Evolutionary conservation across 2,797 vertebrate genomes (phyloP), one percentile per base, ranked within the genome.

Genomic region (Cossypha heuglini): DNA sequence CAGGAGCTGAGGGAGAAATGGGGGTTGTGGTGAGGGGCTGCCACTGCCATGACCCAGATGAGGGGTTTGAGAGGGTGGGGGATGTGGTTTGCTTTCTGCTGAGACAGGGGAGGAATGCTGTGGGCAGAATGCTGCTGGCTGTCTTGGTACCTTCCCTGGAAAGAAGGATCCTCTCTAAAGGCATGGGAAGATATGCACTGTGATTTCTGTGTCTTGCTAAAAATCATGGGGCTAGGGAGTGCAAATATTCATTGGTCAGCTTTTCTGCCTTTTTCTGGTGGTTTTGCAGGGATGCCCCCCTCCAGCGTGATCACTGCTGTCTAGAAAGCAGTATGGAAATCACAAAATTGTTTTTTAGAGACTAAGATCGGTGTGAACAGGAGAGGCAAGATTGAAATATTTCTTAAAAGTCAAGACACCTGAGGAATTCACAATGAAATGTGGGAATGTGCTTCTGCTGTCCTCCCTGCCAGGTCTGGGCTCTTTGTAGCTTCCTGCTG

Each of bases 1-100:
- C 92, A 94, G 79, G 74, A 94, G 90, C 84, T 20, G 59, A 62
- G 5, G 25, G 92, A 90, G 76, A 82, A 89, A 58, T n/a, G 68
- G 49, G 82, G 82, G n/a, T 59, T 66, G 51, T 1, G 25, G 54
- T 3, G 31, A 78, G 90, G 90, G 93, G 75, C 77, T 94, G 92
- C 90, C 45, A 31, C 57, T 9, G 12, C 57, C 69, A 25, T 93
- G 94, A 92, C 96, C 95, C 95, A 96, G 85, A 94, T 95, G 77
- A 94, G 71, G 78, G 80, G 18, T 54, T 89, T 69, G 86, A 78
- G 87, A 80, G 77, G 68, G 25, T 43, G 77, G 66, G 75, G 33
- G 43, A 66, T 74, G 83, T 6, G 8, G 12, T 78, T 87, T 94
- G 52, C 58, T 58, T 80, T 92, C n/a, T 55, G 43, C 81, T 55